phyloP scores from a whole-genome alignment of 2,888 invertebrate genomes.

The Troglohyphantes excavatus region DNA sequence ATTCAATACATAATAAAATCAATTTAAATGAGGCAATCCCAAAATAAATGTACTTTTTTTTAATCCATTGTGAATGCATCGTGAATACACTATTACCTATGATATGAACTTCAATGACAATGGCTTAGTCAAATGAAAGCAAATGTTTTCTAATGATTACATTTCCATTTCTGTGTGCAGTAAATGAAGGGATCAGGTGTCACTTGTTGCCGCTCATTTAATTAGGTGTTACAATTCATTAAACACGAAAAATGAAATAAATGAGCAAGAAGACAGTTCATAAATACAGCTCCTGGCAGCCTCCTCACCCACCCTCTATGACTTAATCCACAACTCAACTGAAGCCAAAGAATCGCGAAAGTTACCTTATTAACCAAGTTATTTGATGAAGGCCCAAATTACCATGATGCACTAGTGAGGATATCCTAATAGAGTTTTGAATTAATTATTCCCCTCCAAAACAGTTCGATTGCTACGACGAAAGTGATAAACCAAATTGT shows the following conservation, averaged over 20 bases:
- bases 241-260: neutral
- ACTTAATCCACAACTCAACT: constrained; percentile 16
- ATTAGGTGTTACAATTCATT: neutral
- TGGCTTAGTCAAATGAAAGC: no score
- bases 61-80: no score
- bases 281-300: neutral
- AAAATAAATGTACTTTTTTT: no score
- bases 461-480: constrained; percentile 55
- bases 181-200: neutral
- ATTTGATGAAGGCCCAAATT: constrained; percentile 60
- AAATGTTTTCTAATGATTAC: no score
- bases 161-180: neutral
- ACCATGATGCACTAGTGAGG: constrained; percentile 45
- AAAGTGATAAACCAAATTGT: constrained; percentile 71
- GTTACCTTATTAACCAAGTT: constrained; percentile 56
- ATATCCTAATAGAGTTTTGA: constrained; percentile 58
- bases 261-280: neutral
- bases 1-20: no score
- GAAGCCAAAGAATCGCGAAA: neutral
- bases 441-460: constrained; percentile 59
- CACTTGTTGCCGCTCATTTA: neutral
- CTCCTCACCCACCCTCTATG: neutral
- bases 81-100: no score
- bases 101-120: no score
- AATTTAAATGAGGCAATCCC: no score